A percentile compares a stretch with the other conserved stretches of the same genome.
Conservation (phyloP, 2,888 invertebrate genomes). For the Dynastes hyllus region DNA sequence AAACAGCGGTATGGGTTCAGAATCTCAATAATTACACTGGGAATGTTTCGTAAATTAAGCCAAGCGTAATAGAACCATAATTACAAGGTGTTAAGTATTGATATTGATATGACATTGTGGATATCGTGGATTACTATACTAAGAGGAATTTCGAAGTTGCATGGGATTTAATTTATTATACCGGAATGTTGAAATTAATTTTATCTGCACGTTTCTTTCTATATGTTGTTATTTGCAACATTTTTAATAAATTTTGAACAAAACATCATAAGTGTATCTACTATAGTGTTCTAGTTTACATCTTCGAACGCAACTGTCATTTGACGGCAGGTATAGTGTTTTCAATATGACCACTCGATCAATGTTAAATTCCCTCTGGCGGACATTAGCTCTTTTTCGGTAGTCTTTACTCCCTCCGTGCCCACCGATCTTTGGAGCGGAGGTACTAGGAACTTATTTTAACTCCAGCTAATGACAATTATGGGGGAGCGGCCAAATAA, state of each 20-base stretch:
- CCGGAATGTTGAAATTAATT: background rate
- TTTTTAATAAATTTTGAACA: background rate
- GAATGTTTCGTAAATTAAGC: constrained; percentile 9
- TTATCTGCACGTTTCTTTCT: background rate
- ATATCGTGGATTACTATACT: background rate
- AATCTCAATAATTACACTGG: constrained; percentile 11
- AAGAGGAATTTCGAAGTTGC: background rate
- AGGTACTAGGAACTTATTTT: too few relatives aligned
- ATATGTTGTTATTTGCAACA: background rate
- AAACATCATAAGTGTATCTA: too few relatives aligned
- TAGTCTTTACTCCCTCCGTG: too few relatives aligned
- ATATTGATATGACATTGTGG: background rate
- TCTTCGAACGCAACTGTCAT: too few relatives aligned
- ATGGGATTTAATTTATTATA: background rate
- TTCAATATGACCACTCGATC: too few relatives aligned
- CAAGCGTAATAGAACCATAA: background rate
- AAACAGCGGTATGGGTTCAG: constrained; percentile 14
- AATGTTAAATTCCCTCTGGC: too few relatives aligned
- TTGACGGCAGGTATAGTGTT: too few relatives aligned
- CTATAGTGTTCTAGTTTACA: too few relatives aligned
- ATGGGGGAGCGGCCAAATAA: too few relatives aligned
- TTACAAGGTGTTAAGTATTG: background rate
- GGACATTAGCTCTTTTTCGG: too few relatives aligned
- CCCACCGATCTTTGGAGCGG: too few relatives aligned
- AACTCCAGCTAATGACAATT: too few relatives aligned